A percentile compares a stretch with the other conserved stretches of the same genome.
phyloP scores from a whole-genome alignment of 2,797 vertebrate genomes.

The Melanotaenia trifasciata region DNA sequence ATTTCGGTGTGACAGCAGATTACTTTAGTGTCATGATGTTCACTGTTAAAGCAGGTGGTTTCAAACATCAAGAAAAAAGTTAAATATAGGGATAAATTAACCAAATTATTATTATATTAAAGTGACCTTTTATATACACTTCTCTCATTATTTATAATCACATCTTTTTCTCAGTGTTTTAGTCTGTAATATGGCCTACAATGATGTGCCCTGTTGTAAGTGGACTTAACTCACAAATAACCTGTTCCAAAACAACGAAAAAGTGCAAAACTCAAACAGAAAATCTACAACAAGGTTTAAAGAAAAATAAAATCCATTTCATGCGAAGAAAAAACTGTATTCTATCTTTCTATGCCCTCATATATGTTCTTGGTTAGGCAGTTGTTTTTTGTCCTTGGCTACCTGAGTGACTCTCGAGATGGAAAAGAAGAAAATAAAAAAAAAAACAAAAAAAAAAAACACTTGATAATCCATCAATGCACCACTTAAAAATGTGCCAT shows the following conservation, averaged over 20 bases:
- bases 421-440: no score
- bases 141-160: neutral
- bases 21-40: no score
- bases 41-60: no score
- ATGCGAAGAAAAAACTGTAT: conserved; percentile 36
- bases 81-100: no score
- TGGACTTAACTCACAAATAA: no score
- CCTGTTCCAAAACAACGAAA: neutral
- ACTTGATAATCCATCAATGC: conserved; percentile 63
- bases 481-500: conserved; percentile 60
- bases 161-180: no score
- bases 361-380: conserved; percentile 39
- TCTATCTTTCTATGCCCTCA: conserved; percentile 2
- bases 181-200: no score
- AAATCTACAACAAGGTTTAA: neutral
- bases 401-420: conserved; percentile 22
- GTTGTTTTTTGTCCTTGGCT: conserved; percentile 68
- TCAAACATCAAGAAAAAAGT: no score
- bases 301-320: conserved; percentile 31
- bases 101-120: no score
- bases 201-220: no score
- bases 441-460: conserved; percentile 21
- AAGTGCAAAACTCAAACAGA: neutral
- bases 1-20: no score
- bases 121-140: neutral